Conservation (phyloP, 2,113 vertebrate species). For the Tonatia bakeri region DNA sequence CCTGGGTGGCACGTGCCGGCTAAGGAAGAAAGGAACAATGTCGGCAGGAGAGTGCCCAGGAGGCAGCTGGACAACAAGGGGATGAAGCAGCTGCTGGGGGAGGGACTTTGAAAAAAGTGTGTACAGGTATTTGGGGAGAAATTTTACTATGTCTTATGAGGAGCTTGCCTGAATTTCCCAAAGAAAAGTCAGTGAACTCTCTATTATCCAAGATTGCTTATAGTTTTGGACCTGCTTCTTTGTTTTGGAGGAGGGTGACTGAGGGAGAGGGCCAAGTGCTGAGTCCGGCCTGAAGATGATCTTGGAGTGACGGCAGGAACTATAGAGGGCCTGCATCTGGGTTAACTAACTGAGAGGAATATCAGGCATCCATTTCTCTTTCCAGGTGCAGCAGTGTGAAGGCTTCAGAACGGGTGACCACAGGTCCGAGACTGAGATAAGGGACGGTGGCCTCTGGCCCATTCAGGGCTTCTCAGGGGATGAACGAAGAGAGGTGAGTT, state of each 20-base stretch:
- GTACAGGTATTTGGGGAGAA: neutral
- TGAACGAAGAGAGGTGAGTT: neutral
- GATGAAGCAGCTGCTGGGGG: neutral
- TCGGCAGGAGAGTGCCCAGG: neutral
- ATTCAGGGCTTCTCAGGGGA: neutral
- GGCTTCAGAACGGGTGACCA: neutral
- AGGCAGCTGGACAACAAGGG: neutral
- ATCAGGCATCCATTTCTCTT: accelerated
- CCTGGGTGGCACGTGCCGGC: accelerated
- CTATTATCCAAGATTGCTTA: neutral
- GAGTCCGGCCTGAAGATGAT: neutral
- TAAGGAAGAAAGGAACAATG: neutral
- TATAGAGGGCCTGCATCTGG: accelerated
- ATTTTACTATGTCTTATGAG: neutral
- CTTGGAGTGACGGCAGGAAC: neutral
- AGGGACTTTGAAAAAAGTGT: neutral
- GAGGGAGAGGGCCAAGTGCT: neutral
- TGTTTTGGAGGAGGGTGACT: neutral
- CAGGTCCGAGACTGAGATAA: neutral
- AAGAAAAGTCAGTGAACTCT: neutral
- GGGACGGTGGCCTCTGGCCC: neutral
- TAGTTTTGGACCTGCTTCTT: neutral
- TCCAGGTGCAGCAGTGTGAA: neutral
- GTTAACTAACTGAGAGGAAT: neutral
- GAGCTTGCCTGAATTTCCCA: neutral